Evolutionary conservation across 1,140 invertebrate species (phyloP).

Genomic region (Littorina saxatilis): DNA sequence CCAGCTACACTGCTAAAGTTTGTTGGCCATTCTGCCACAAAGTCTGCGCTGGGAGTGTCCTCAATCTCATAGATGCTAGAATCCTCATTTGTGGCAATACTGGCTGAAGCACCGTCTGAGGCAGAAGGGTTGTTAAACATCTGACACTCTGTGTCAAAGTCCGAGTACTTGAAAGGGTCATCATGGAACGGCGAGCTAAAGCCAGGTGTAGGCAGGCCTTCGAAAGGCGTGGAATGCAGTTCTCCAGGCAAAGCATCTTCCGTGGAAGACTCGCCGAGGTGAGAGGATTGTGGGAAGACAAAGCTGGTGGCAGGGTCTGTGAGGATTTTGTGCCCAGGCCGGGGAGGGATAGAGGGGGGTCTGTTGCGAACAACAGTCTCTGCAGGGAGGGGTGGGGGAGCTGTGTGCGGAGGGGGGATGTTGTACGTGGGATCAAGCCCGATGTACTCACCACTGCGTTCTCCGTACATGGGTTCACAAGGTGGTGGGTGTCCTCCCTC

Average conservation of each 20-base stretch:
- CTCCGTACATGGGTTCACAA: not conserved
- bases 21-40: conserved; percentile 19
- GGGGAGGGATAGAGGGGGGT: conserved; percentile 25
- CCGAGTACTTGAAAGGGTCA: conserved; percentile 34
- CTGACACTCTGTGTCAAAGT: conserved; percentile 19
- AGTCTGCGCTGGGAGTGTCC: not conserved
- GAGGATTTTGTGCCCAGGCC: not conserved
- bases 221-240: conserved; percentile 15
- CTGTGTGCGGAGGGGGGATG: conserved; percentile 21
- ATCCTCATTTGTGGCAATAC: not conserved
- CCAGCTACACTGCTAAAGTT: not conserved
- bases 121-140: conserved; percentile 15
- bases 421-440: conserved; percentile 33
- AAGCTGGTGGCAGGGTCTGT: not conserved
- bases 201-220: not conserved
- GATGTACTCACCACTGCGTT: conserved; percentile 28
- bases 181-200: not conserved
- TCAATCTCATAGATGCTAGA: conserved; percentile 6
- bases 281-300: not conserved
- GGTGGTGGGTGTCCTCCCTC: not conserved
- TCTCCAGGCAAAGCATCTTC: not conserved
- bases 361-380: not conserved
- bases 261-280: conserved; percentile 9
- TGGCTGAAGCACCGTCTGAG: not conserved
- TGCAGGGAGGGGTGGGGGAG: conserved; percentile 29